phyloP scores from a whole-genome alignment of 2,797 vertebrate genomes.

The Orientallactaga sibirica region DNA sequence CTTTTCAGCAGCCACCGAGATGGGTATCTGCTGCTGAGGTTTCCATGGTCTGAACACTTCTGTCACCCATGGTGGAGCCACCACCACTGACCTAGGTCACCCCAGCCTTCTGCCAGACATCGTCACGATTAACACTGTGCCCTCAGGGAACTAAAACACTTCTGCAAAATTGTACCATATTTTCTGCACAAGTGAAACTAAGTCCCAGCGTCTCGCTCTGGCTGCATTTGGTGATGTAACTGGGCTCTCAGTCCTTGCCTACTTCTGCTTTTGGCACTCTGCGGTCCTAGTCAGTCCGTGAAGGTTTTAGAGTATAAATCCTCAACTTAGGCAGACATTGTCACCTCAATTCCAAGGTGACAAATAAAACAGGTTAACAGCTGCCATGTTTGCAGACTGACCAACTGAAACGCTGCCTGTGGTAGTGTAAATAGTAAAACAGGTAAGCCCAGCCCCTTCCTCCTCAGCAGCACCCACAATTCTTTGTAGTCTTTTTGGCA shows the following conservation, averaged over 20 bases:
- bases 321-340: background rate
- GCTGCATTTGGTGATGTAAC: constrained; percentile 9
- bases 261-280: constrained; percentile 20
- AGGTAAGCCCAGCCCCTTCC: background rate
- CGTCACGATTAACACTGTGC: background rate
- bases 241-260: constrained; percentile 16
- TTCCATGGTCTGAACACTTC: background rate
- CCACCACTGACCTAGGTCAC: background rate
- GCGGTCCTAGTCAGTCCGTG: background rate
- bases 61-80: background rate
- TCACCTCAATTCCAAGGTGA: constrained; percentile 30
- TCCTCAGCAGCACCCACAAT: background rate
- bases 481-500: constrained; percentile 61
- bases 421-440: constrained; percentile 21
- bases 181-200: constrained; percentile 47
- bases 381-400: background rate
- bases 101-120: background rate
- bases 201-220: constrained; percentile 2
- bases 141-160: constrained; percentile 49
- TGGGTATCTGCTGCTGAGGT: background rate
- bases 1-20: no score
- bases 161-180: constrained; percentile 12
- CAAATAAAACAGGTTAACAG: constrained; percentile 18
- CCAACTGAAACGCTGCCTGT: background rate
- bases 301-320: constrained; percentile 8